phyloP scores from a whole-genome alignment of 2,888 invertebrate species.

The Brenthis daphne region DNA sequence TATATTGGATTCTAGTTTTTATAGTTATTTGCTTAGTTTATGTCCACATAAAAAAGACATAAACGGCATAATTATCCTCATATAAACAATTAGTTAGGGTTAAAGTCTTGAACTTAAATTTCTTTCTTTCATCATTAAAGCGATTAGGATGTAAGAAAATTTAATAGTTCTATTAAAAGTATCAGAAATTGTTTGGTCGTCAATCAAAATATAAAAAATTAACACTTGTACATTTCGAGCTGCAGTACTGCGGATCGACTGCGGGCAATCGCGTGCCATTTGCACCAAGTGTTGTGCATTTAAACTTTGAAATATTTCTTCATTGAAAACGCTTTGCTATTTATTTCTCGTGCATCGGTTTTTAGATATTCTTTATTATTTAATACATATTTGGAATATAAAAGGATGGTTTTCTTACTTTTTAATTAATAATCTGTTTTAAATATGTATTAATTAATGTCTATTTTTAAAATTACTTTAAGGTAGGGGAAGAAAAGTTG shows the following conservation, averaged over 20 bases:
- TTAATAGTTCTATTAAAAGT: too few relatives aligned
- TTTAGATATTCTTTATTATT: not conserved
- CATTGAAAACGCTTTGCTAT: constrained; percentile 4
- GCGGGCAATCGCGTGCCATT: constrained; percentile 33
- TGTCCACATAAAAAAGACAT: constrained; percentile 31
- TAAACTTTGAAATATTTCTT: constrained; percentile 10
- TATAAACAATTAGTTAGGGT: constrained; percentile 20
- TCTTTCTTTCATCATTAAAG: too few relatives aligned
- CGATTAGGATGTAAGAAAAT: too few relatives aligned
- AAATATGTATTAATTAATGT: too few relatives aligned
- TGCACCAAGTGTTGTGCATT: constrained; percentile 18
- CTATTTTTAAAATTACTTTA: too few relatives aligned
- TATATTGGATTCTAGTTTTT: constrained; percentile 29
- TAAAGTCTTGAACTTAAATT: not conserved
- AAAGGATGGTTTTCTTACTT: too few relatives aligned
- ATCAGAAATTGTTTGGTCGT: not conserved
- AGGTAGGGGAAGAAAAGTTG: too few relatives aligned
- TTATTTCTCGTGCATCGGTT: not conserved
- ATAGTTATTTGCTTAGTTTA: constrained; percentile 31
- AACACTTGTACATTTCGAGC: constrained; percentile 20
- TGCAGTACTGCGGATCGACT: constrained; percentile 35
- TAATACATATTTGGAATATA: too few relatives aligned
- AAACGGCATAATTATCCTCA: constrained; percentile 30
- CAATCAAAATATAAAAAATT: not conserved
- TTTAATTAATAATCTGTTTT: too few relatives aligned